phyloP scores from a whole-genome alignment of 1,140 invertebrate genomes.

The Bombus waltoni region DNA sequence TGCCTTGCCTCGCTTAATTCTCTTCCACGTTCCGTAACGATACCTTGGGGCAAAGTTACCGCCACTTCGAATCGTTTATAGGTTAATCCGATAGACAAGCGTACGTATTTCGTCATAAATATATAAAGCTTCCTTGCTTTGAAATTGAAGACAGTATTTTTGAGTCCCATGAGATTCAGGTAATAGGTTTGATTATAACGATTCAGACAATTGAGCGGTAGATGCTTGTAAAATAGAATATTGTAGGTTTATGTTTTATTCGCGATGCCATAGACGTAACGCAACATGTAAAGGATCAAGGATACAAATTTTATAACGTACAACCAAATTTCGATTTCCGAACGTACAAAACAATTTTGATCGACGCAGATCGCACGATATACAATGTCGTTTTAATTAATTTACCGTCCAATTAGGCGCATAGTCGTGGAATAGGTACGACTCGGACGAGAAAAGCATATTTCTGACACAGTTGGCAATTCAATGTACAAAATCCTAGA shows the following conservation, averaged over 20 bases:
- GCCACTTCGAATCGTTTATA: slow-evolving; percentile 60
- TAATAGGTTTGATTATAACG: slow-evolving; percentile 26
- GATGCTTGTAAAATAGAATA: neutral
- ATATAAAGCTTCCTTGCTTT: slow-evolving; percentile 63
- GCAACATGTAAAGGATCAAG: neutral
- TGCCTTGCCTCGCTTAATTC: slow-evolving; percentile 51
- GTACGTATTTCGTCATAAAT: slow-evolving; percentile 57
- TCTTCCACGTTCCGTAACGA: slow-evolving; percentile 58
- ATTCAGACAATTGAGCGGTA: neutral
- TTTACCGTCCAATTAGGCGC: neutral
- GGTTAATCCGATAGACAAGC: slow-evolving; percentile 59
- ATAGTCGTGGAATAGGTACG: neutral
- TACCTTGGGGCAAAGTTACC: slow-evolving; percentile 65
- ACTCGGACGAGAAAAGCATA: neutral
- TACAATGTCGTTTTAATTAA: neutral
- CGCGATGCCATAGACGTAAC: neutral
- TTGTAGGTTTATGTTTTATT: neutral
- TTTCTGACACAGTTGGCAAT: neutral
- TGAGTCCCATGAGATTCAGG: slow-evolving; percentile 56
- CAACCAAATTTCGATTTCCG: no score
- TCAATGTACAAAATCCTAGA: neutral
- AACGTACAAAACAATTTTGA: neutral
- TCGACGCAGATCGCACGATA: neutral
- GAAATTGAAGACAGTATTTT: slow-evolving; percentile 53
- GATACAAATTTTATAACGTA: neutral